These are phyloP conservation scores for Coryphaenoides rupestris DNA, from an alignment of 2,113 vertebrate species.

Conservation along the genomic window DNA sequence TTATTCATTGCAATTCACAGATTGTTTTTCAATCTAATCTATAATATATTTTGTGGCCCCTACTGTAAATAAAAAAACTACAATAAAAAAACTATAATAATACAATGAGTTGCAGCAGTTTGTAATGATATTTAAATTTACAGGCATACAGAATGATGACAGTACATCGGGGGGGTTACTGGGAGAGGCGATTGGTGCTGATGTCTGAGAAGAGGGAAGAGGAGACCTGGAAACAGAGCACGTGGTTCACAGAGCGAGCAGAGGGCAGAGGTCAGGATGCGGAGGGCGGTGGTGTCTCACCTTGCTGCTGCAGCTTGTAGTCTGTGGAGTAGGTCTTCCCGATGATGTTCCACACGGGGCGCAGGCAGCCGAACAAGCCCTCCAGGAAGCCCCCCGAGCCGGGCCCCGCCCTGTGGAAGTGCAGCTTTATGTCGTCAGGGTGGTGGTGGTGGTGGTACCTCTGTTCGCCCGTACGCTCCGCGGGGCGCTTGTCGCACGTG, in stretches of 20 bases:
- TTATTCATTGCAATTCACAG: no score
- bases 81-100: no score
- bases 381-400: slow-evolving; percentile 89
- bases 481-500: slow-evolving; percentile 60
- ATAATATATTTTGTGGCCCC: no score
- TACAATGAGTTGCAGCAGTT: no score
- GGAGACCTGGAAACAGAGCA: slow-evolving; percentile 13
- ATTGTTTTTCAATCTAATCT: no score
- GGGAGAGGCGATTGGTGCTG: slow-evolving; percentile 9
- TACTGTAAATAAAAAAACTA: no score
- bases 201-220: slow-evolving; percentile 17
- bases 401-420: slow-evolving; percentile 84
- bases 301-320: slow-evolving; percentile 98
- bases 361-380: slow-evolving; percentile 92
- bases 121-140: no score
- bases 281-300: slow-evolving; percentile 62
- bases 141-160: no score
- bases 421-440: slow-evolving; percentile 88
- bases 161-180: slow-evolving; percentile 16
- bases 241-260: background rate
- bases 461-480: slow-evolving; percentile 40
- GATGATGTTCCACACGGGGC: slow-evolving; percentile 98
- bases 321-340: slow-evolving; percentile 97
- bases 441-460: slow-evolving; percentile 50
- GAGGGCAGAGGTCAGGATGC: background rate